phyloP scores from a whole-genome alignment of 2,888 invertebrate species.

The Oligia fasciuncula region DNA sequence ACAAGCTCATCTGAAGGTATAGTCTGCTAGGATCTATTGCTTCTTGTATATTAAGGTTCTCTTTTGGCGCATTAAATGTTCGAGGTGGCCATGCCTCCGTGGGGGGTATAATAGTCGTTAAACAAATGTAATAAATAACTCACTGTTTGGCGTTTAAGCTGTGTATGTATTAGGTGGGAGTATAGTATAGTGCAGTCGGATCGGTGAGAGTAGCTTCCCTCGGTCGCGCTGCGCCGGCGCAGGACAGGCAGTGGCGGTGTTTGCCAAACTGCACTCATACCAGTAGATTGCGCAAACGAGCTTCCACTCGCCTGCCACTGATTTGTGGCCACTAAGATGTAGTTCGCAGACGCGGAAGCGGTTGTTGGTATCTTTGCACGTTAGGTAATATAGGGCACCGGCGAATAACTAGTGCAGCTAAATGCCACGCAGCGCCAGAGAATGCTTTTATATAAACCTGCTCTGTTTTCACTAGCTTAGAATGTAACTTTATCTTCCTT shows the following conservation, averaged over 20 bases:
- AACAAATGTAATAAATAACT: conserved; percentile 17
- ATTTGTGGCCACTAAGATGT: conserved; percentile 72
- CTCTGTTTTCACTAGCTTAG: conserved; percentile 53
- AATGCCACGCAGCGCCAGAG: conserved; percentile 65
- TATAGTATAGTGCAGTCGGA: background rate
- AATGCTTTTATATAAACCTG: conserved; percentile 64
- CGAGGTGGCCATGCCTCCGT: conserved; percentile 11
- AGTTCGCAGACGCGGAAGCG: conserved; percentile 71
- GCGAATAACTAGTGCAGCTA: conserved; percentile 66
- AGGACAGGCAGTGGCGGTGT: conserved; percentile 57
- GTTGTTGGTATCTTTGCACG: conserved; percentile 55
- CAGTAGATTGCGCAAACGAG: conserved; percentile 66
- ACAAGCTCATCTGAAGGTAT: conserved; percentile 28
- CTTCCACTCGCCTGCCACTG: conserved; percentile 67
- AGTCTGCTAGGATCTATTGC: conserved; percentile 19
- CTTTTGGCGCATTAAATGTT: conserved; percentile 9
- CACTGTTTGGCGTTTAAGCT: conserved; percentile 1
- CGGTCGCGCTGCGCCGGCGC: conserved; percentile 6
- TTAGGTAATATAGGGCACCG: conserved; percentile 72
- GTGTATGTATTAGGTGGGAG: conserved; percentile 3
- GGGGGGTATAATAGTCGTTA: conserved; percentile 6
- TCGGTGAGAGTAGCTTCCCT: background rate
- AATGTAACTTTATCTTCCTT: conserved; percentile 55
- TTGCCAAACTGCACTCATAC: conserved; percentile 58
- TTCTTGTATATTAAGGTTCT: conserved; percentile 12